phyloP scores from a whole-genome alignment of 2,113 vertebrate species.

The Apteryx mantelli region DNA sequence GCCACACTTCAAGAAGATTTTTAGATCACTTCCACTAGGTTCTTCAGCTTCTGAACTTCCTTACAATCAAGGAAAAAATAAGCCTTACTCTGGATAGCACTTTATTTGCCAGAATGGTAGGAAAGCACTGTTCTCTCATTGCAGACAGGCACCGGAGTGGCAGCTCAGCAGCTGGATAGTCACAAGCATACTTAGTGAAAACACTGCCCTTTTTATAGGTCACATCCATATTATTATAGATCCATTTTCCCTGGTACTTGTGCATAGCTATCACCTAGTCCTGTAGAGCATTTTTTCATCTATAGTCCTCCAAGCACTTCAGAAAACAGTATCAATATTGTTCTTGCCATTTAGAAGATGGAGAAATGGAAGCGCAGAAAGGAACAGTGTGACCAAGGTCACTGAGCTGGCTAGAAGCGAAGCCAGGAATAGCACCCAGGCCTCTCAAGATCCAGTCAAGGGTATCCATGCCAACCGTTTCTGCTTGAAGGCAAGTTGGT shows the following conservation, averaged over 20 bases:
- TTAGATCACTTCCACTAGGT: not conserved
- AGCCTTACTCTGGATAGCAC: not conserved
- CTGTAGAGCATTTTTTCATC: not conserved
- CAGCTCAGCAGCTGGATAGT: not conserved
- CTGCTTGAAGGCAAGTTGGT: not conserved
- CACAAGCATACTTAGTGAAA: not conserved
- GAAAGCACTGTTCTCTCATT: not conserved
- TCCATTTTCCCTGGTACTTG: not conserved
- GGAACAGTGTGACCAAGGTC: not conserved
- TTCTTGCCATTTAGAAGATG: not conserved
- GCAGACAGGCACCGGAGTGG: not conserved
- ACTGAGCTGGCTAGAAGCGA: not conserved
- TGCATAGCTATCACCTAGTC: not conserved
- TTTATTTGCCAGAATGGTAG: not conserved
- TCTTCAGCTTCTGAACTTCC: not conserved
- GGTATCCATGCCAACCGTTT: fast-evolving
- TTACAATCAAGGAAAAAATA: not conserved
- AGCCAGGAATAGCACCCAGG: not conserved
- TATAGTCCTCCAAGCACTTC: not conserved
- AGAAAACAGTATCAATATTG: not conserved
- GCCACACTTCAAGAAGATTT: not conserved
- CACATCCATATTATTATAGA: not conserved
- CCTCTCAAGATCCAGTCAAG: not conserved
- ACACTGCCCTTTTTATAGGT: not conserved
- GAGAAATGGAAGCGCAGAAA: not conserved